Evolutionary conservation across 2,888 invertebrate genomes (phyloP).

Genomic region (Diogma glabrata): DNA sequence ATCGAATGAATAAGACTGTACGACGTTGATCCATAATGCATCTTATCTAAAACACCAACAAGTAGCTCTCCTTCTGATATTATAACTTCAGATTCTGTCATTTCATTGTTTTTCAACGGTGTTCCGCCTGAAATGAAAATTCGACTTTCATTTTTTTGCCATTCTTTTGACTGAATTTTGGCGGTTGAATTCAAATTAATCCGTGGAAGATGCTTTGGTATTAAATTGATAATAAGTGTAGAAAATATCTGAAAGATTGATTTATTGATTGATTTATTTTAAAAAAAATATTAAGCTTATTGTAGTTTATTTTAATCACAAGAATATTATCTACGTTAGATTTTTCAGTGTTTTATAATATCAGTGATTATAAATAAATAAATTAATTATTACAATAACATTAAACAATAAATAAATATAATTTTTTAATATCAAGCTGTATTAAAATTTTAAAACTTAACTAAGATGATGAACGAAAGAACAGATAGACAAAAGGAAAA

Average conservation of each 20-base stretch:
- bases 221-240: conserved; percentile 75
- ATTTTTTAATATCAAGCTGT: no score
- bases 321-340: no score
- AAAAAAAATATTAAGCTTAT: no score
- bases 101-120: conserved; percentile 44
- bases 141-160: conserved; percentile 45
- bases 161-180: conserved; percentile 50
- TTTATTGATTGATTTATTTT: no score
- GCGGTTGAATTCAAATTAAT: conserved; percentile 59
- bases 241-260: conserved; percentile 55
- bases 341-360: no score
- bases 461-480: no score
- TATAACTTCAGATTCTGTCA: conserved; percentile 88
- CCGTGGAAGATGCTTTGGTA: conserved; percentile 55
- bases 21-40: conserved; percentile 89
- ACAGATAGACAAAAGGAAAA: no score
- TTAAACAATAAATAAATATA: no score
- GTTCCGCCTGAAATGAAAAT: conserved; percentile 55
- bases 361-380: not conserved
- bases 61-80: conserved; percentile 80
- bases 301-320: no score
- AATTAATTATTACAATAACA: no score
- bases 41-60: conserved; percentile 89
- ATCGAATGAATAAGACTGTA: conserved; percentile 91
- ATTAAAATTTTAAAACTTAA: no score